Percentiles rank a stretch among this genome's conserved stretches.
These are phyloP conservation scores for Chondrosia reniformis DNA, from an alignment of 37 sponge, comb jelly and placozoan genomes.

Conservation along the genomic window DNA sequence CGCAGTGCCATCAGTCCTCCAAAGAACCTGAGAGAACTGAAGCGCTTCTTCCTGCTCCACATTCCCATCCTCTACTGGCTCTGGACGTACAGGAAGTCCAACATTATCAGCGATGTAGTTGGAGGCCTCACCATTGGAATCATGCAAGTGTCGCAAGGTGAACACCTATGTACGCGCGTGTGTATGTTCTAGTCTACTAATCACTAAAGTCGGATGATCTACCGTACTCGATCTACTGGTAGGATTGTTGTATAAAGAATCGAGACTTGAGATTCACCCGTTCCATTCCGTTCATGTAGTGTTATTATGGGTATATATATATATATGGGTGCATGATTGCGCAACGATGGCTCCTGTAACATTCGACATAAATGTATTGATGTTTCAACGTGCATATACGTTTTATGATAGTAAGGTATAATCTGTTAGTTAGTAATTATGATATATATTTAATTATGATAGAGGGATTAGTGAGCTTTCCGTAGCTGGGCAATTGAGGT, in stretches of 20 bases:
- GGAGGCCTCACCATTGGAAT: conserved; percentile 72
- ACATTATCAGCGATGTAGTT: conserved; percentile 56
- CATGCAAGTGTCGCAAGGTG: conserved; percentile 86
- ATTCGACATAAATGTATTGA: too few species aligned
- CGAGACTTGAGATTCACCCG: too few species aligned
- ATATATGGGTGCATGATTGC: background rate
- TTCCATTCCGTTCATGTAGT: too few species aligned
- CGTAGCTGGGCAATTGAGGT: too few species aligned
- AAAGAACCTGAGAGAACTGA: conserved; percentile 24
- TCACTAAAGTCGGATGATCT: too few species aligned
- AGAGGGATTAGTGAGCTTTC: too few species aligned
- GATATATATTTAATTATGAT: too few species aligned
- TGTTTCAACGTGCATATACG: too few species aligned
- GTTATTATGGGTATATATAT: background rate
- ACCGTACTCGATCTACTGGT: too few species aligned
- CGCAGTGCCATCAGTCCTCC: conserved; percentile 43
- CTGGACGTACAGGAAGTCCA: conserved; percentile 43
- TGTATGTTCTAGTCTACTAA: background rate
- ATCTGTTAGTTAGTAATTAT: too few species aligned
- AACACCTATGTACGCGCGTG: background rate
- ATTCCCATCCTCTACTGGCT: conserved; percentile 75
- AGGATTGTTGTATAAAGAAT: too few species aligned
- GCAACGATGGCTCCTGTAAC: too few species aligned
- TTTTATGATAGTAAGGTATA: background rate
- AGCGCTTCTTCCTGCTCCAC: conserved; percentile 39